These are phyloP conservation scores for Chiroxiphia lanceolata DNA, from an alignment of 2,797 vertebrate species.

Conservation along the genomic window DNA sequence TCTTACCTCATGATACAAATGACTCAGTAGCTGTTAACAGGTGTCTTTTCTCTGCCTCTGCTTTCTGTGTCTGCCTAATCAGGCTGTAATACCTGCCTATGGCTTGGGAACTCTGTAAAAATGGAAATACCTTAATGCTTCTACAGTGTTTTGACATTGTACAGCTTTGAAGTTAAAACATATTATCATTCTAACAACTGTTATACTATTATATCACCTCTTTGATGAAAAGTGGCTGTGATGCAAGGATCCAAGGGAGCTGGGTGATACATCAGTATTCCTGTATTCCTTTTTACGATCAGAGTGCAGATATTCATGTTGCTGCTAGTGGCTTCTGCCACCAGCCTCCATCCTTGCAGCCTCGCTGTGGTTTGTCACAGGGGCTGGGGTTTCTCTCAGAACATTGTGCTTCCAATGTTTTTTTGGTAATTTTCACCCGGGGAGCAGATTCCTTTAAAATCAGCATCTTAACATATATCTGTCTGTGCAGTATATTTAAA, in stretches of 20 bases:
- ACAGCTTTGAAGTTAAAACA: not conserved
- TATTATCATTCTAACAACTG: not conserved
- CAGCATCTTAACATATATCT: not conserved
- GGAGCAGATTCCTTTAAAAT: not conserved
- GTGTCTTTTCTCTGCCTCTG: not conserved
- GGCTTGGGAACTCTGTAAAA: not conserved
- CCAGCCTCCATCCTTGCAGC: not conserved
- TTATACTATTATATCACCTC: not conserved
- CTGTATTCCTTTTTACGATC: not conserved
- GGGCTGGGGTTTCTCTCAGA: not conserved
- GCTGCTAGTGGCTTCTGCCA: not conserved
- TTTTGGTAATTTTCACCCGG: not conserved
- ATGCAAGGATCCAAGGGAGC: not conserved
- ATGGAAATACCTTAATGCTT: not conserved
- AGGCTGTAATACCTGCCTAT: not conserved
- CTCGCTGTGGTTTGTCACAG: not conserved
- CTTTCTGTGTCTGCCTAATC: not conserved
- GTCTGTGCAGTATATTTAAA: not conserved
- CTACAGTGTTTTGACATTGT: not conserved
- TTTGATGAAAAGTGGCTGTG: not conserved
- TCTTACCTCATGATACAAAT: not conserved
- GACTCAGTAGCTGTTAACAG: not conserved
- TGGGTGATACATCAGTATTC: rapidly evolving
- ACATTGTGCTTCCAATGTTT: not conserved
- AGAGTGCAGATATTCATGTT: not conserved